Conservation (phyloP, 2,113 vertebrate species). For the Hiodon tergisus region DNA sequence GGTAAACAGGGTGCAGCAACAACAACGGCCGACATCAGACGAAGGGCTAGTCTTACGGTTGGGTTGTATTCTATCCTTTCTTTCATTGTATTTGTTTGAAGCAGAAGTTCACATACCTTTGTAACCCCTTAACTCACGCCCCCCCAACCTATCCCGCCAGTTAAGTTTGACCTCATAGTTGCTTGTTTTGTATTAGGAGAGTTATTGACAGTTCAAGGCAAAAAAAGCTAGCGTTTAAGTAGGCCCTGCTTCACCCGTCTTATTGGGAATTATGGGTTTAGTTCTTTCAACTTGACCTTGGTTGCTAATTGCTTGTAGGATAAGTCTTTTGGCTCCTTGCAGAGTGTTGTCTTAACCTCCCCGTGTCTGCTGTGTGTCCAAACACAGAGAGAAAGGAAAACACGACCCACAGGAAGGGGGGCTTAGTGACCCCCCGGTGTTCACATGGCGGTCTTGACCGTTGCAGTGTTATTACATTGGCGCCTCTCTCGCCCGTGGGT, state of each 20-base stretch:
- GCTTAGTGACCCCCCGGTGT: conserved; percentile 47
- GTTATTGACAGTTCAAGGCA: conserved; percentile 3
- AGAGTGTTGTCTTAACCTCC: conserved; percentile 64
- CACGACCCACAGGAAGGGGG: conserved; percentile 47
- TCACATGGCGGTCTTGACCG: conserved; percentile 47
- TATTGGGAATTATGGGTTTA: conserved; percentile 62
- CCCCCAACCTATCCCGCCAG: background rate
- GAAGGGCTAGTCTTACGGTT: background rate
- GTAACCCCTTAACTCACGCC: background rate
- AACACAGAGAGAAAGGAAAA: conserved; percentile 60
- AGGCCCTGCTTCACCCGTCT: conserved; percentile 33
- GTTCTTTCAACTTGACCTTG: conserved; percentile 63
- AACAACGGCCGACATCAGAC: background rate
- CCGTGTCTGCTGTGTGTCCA: conserved; percentile 62
- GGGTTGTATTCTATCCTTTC: background rate
- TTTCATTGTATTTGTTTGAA: conserved; percentile 6
- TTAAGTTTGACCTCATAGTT: conserved; percentile 2
- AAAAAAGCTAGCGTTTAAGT: background rate
- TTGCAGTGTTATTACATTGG: conserved; percentile 9
- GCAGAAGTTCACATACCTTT: background rate
- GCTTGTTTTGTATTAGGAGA: conserved; percentile 9
- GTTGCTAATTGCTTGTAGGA: conserved; percentile 64
- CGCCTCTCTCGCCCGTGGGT: background rate
- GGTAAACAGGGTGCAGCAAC: too few species aligned
- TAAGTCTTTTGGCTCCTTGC: conserved; percentile 61